A percentile compares a stretch with the other conserved stretches of the same genome.
phyloP scores from a whole-genome alignment of 2,888 invertebrate species.

The Glaucopsyche alexis region DNA sequence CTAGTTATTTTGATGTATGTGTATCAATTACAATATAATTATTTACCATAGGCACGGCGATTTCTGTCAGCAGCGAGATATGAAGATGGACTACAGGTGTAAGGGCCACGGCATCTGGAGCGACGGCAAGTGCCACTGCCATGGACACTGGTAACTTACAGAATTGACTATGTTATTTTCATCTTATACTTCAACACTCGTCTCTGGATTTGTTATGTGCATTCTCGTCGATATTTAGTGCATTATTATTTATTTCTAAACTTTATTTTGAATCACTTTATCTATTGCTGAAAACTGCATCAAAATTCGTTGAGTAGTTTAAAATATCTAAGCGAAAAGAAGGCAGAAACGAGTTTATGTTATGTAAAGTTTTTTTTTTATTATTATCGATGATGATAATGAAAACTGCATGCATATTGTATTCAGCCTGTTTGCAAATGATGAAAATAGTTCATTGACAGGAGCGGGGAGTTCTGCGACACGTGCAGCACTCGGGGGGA shows the following conservation, averaged over 20 bases:
- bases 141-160: not conserved
- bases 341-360: too few species aligned
- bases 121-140: conserved; percentile 8
- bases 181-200: too few species aligned
- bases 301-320: too few species aligned
- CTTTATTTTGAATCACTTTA: too few species aligned
- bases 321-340: too few species aligned
- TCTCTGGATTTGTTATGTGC: too few species aligned
- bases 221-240: too few species aligned
- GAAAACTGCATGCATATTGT: not conserved
- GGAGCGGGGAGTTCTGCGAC: conserved; percentile 18
- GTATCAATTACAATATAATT: not conserved
- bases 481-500: conserved; percentile 9
- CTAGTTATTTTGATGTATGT: too few species aligned
- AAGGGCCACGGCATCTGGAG: conserved; percentile 2
- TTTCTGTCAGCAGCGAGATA: not conserved
- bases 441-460: conserved; percentile 11
- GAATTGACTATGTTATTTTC: not conserved
- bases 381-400: not conserved
- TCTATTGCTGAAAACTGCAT: too few species aligned
- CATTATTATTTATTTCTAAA: too few species aligned
- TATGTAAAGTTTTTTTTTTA: too few species aligned
- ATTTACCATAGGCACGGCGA: not conserved
- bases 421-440: not conserved
- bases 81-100: not conserved